A percentile compares a stretch with the other conserved stretches of the same genome.
phyloP scores from a whole-genome alignment of 2,888 invertebrate genomes.

The Coenonympha arcania region DNA sequence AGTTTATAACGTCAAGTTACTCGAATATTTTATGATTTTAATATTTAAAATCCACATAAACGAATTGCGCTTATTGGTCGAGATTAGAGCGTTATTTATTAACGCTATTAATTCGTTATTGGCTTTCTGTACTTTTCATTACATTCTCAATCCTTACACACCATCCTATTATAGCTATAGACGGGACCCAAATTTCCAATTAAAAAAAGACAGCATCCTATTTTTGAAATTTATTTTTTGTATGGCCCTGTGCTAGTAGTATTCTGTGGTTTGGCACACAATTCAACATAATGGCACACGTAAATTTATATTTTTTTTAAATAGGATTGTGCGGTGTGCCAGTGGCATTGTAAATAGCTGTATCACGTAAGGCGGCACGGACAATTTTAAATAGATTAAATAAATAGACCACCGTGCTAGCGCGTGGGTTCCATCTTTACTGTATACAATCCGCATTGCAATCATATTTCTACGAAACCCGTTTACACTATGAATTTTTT shows the following conservation, averaged over 20 bases:
- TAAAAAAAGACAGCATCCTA: neutral
- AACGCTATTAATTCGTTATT: too few relatives aligned
- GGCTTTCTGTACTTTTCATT: too few relatives aligned
- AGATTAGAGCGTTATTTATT: too few relatives aligned
- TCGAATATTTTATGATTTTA: too few relatives aligned
- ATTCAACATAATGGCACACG: neutral
- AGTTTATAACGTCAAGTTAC: too few relatives aligned
- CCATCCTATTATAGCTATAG: too few relatives aligned
- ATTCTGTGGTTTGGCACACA: neutral
- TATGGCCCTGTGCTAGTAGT: too few relatives aligned
- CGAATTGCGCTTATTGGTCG: too few relatives aligned
- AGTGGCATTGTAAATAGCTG: neutral
- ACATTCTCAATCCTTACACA: too few relatives aligned
- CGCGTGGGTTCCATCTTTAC: conserved; percentile 32
- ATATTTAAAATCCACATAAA: too few relatives aligned
- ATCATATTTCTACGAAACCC: conserved; percentile 24
- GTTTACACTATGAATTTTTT: conserved; percentile 3
- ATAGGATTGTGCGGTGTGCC: neutral
- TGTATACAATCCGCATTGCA: conserved; percentile 26
- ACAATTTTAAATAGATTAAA: conserved; percentile 36
- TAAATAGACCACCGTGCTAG: conserved; percentile 38
- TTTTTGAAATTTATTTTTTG: neutral
- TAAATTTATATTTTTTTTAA: conserved; percentile 3
- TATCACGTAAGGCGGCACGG: conserved; percentile 3
- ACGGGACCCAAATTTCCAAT: too few relatives aligned